Conservation (phyloP, 2,888 invertebrate genomes). For the Fragum fragum region DNA sequence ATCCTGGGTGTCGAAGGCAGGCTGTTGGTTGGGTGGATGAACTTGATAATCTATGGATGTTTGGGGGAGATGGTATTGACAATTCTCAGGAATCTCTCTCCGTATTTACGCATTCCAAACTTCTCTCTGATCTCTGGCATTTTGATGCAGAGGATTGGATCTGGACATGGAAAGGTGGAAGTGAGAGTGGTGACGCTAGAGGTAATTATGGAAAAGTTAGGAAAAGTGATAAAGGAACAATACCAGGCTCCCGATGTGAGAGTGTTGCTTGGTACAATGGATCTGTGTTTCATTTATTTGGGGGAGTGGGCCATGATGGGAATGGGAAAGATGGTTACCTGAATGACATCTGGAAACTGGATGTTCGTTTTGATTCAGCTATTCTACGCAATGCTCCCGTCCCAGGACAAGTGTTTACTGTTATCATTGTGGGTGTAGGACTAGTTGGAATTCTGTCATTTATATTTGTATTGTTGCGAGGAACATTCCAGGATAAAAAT, state of each 20-base stretch:
- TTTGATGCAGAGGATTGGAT: conserved; percentile 58
- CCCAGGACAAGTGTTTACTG: conserved; percentile 49
- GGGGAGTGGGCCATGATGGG: conserved; percentile 77
- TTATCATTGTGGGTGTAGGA: conserved; percentile 51
- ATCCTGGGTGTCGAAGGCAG: conserved; percentile 74
- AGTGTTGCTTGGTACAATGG: conserved; percentile 61
- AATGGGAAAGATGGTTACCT: conserved; percentile 72
- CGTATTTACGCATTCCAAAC: conserved; percentile 62
- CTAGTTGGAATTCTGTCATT: conserved; percentile 37
- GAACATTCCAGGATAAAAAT: background rate
- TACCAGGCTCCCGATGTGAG: conserved; percentile 75
- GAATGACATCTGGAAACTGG: conserved; percentile 77
- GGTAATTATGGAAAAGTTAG: conserved; percentile 65
- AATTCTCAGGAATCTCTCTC: conserved; percentile 54
- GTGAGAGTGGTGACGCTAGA: conserved; percentile 64
- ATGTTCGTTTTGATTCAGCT: conserved; percentile 62
- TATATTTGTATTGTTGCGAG: conserved; percentile 11
- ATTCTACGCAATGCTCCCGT: conserved; percentile 44
- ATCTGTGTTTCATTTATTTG: conserved; percentile 72
- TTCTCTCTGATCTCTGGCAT: conserved; percentile 77
- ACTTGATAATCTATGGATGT: conserved; percentile 76
- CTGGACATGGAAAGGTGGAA: conserved; percentile 79
- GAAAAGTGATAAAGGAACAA: conserved; percentile 46
- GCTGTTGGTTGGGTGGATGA: conserved; percentile 74
- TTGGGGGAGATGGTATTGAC: conserved; percentile 79